phyloP scores from a whole-genome alignment of 2,113 vertebrate species.

The Oreamnos americanus region DNA sequence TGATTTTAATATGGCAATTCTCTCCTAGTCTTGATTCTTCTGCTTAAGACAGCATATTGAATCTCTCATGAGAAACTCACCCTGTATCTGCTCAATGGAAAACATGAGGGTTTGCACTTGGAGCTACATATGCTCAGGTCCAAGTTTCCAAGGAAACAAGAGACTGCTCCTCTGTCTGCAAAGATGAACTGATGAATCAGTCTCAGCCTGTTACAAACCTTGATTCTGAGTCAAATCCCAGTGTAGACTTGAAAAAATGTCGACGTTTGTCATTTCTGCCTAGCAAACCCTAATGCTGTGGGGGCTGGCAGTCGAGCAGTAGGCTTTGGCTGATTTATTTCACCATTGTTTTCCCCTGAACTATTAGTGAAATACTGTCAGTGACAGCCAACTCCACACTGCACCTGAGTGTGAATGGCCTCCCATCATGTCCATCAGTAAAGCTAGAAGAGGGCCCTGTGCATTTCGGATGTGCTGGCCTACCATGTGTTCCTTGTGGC shows the following conservation, averaged over 20 bases:
- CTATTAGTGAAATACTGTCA: neutral
- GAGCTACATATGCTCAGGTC: slow-evolving; percentile 69
- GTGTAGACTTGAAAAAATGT: slow-evolving; percentile 35
- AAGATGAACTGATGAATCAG: slow-evolving; percentile 70
- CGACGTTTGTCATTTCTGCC: slow-evolving; percentile 17
- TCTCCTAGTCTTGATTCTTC: slow-evolving; percentile 63
- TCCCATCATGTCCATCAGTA: neutral
- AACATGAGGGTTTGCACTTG: slow-evolving; percentile 60
- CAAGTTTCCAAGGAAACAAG: slow-evolving; percentile 80
- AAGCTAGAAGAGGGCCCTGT: neutral
- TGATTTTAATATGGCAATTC: slow-evolving; percentile 53
- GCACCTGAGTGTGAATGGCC: neutral
- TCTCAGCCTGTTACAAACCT: slow-evolving; percentile 47
- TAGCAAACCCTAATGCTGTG: neutral
- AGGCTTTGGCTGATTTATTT: neutral
- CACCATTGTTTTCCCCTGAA: neutral
- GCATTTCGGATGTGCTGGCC: slow-evolving; percentile 15
- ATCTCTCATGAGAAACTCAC: slow-evolving; percentile 67
- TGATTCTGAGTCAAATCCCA: slow-evolving; percentile 62
- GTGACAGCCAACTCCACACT: neutral
- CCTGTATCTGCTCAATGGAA: slow-evolving; percentile 55
- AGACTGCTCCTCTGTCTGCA: slow-evolving; percentile 64
- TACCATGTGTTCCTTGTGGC: neutral
- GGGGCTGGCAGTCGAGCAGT: neutral
- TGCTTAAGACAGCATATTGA: slow-evolving; percentile 70